Evolutionary conservation across 2,888 invertebrate genomes (phyloP).

Genomic region (Pediacus dermestoides): DNA sequence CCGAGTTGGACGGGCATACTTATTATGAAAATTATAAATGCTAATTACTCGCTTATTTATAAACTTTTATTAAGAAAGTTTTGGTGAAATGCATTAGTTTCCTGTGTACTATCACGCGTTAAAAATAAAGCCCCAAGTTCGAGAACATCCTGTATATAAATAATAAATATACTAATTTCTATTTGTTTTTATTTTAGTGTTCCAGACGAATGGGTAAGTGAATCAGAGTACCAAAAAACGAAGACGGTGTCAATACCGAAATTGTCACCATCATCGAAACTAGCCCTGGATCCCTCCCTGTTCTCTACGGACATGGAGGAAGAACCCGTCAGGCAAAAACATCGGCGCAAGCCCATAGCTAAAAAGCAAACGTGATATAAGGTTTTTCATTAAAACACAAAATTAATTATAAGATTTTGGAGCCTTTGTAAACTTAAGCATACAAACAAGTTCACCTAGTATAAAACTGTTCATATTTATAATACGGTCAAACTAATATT

Average conservation of each 20-base stretch:
- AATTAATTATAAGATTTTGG: conserved; percentile 30
- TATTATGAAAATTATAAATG: too few relatives aligned
- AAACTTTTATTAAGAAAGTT: too few relatives aligned
- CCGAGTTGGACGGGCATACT: too few relatives aligned
- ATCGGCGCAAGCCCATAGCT: conserved; percentile 43
- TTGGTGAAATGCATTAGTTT: too few relatives aligned
- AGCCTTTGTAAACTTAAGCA: conserved; percentile 31
- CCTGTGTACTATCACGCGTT: too few relatives aligned
- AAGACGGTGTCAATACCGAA: conserved; percentile 59
- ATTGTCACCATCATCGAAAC: conserved; percentile 53
- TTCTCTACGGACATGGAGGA: conserved; percentile 37
- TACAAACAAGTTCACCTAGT: conserved; percentile 15
- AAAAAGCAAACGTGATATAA: conserved; percentile 39
- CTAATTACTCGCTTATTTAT: too few relatives aligned
- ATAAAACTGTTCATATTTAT: too few relatives aligned
- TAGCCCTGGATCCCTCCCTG: conserved; percentile 55
- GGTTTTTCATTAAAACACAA: conserved; percentile 31
- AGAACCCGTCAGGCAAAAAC: conserved; percentile 44
- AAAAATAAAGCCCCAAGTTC: too few relatives aligned
- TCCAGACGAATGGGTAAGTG: conserved; percentile 83
- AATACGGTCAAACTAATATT: too few relatives aligned
- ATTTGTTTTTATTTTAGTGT: too few relatives aligned
- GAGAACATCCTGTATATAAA: too few relatives aligned
- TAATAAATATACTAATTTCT: too few relatives aligned
- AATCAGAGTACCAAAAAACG: conserved; percentile 62